phyloP scores from a whole-genome alignment of 2,888 invertebrate species.

The Orthosia gothica region DNA sequence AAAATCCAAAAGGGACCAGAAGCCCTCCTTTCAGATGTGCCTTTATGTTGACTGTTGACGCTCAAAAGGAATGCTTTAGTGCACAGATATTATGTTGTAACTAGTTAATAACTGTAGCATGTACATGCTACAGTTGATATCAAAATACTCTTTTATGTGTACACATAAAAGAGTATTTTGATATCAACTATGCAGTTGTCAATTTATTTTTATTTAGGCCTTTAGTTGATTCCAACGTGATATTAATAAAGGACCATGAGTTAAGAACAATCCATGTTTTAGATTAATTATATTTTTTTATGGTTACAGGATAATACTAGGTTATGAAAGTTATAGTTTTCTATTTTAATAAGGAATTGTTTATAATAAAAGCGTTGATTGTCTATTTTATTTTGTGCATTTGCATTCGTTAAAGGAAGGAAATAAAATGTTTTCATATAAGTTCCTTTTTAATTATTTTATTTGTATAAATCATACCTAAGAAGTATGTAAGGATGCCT shows the following conservation, averaged over 20 bases:
- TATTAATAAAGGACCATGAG: slow-evolving; percentile 31
- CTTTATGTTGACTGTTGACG: slow-evolving; percentile 14
- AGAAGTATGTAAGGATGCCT: too few species aligned
- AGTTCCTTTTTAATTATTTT: background rate
- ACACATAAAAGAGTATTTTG: background rate
- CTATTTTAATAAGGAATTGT: slow-evolving; percentile 35
- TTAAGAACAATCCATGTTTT: slow-evolving; percentile 1
- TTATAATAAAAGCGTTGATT: slow-evolving; percentile 21
- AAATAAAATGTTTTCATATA: slow-evolving; percentile 32
- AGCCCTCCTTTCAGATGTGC: slow-evolving; percentile 11
- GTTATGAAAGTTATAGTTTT: slow-evolving; percentile 25
- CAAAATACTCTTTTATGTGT: background rate
- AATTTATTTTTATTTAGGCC: background rate
- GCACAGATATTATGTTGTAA: slow-evolving; percentile 13
- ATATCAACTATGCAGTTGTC: background rate
- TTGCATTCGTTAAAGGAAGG: slow-evolving; percentile 26
- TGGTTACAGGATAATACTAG: slow-evolving; percentile 13
- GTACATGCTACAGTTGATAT: too few species aligned
- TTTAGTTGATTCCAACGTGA: slow-evolving; percentile 30
- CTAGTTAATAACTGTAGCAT: background rate
- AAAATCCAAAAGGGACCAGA: background rate
- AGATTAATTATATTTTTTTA: slow-evolving; percentile 34
- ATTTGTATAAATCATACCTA: too few species aligned
- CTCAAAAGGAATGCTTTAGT: background rate
- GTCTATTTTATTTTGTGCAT: slow-evolving; percentile 26